These are phyloP conservation scores for Andrena bucephala DNA, from an alignment of 2,888 invertebrate genomes.

Conservation along the genomic window DNA sequence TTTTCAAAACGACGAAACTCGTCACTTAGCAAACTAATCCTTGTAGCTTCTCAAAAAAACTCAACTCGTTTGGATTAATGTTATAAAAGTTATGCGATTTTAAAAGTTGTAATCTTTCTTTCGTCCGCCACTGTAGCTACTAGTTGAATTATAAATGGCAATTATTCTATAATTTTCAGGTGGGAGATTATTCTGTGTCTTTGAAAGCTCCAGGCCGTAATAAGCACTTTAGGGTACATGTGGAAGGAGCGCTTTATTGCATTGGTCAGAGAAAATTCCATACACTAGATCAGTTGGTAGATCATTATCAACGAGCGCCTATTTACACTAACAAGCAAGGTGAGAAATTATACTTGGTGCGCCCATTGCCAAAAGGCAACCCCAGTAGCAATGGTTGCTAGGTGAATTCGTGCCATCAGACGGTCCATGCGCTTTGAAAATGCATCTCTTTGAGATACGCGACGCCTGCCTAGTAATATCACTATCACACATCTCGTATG, in stretches of 20 bases:
- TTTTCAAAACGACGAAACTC: too few species aligned
- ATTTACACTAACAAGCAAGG: slow-evolving; percentile 99
- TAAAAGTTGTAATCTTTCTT: too few species aligned
- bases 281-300: slow-evolving; percentile 97
- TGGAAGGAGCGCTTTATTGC: slow-evolving; percentile 96
- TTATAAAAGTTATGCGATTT: too few species aligned
- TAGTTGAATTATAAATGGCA: background rate
- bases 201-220: slow-evolving; percentile 98
- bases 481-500: slow-evolving; percentile 78
- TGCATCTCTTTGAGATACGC: slow-evolving; percentile 71
- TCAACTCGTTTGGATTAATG: too few species aligned
- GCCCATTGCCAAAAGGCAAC: slow-evolving; percentile 92
- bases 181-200: slow-evolving; percentile 99
- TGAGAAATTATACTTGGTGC: slow-evolving; percentile 98
- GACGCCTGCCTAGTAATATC: slow-evolving; percentile 81
- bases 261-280: slow-evolving; percentile 99
- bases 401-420: slow-evolving; percentile 74
- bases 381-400: slow-evolving; percentile 84
- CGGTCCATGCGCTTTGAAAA: slow-evolving; percentile 71
- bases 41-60: too few species aligned
- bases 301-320: slow-evolving; percentile 99
- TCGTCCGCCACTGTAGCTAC: too few species aligned
- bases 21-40: too few species aligned
- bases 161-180: slow-evolving; percentile 87
- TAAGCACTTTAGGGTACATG: slow-evolving; percentile 99